Base-by-base conservation (phyloP, 2,888 invertebrate genomes). In the Eudemis profundana region DNA sequence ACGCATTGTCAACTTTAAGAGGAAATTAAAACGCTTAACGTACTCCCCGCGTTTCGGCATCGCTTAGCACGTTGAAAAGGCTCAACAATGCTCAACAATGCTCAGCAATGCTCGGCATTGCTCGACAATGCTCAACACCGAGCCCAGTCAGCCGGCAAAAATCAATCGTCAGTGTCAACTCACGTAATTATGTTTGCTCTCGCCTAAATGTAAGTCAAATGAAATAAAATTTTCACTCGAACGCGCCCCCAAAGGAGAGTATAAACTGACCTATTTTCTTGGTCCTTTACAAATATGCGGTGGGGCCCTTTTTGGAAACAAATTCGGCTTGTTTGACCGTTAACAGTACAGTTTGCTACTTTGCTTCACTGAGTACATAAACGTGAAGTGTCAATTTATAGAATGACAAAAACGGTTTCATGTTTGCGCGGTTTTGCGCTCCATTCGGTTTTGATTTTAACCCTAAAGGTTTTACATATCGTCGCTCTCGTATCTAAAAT, bases 161-260 rank as follows among this genome's bases (percentile, higher is more conserved):
- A 62, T 62, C 66, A 66, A 51, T 66, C 56, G 56, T 49, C 56
- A 56, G 44, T 50, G 62, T 62, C 66, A 66, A 62, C 72, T 74
- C 72, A 70, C 68, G 72, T 79, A 80, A 81, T 81, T 76, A 79
- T 73, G 70, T 78, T 78, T 76, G 75, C 74, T 68, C 72, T 69
- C 68, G 72, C 56, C 56, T 73, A 68, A 70, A 71, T 77, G 64
- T 59, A 75, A 73, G 69, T 68, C 70, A 70, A 68, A 71, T 74
- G 51, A 65, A 65, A 65, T 65, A 65, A 65, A 63, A 65, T 47
- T 53, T 65, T 40, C 65, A 61, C 67, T 61, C 57, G 54, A 62
- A 62, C 63, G 68, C 61, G 7, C 50, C 54, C 59, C 63, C 60
- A 68, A 63, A 68, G 68, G 60, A 54, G 44, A 36, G 56, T 61